Conservation (phyloP, 2,113 vertebrate genomes). For the Ptychochromis oligacanthus region DNA sequence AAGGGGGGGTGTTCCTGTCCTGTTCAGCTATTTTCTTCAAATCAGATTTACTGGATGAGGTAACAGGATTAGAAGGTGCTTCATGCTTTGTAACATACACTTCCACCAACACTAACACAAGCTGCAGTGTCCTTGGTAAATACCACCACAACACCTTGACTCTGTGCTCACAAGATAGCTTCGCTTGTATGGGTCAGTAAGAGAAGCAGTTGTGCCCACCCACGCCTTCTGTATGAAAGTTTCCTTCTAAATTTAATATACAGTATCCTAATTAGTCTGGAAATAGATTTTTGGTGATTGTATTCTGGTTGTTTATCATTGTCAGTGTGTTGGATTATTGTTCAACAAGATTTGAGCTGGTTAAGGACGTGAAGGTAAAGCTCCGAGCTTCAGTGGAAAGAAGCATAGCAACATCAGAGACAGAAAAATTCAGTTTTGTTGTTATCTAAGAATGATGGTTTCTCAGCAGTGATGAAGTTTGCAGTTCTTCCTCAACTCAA, state of each 20-base stretch:
- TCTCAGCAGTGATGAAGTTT: neutral
- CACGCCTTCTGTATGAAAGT: neutral
- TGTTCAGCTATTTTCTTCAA: slow-evolving; percentile 45
- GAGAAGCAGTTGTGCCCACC: neutral
- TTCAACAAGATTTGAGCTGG: neutral
- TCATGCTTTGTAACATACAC: slow-evolving; percentile 16
- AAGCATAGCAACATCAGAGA: slow-evolving; percentile 18
- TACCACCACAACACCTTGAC: neutral
- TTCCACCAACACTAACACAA: neutral
- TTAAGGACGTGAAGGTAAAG: neutral
- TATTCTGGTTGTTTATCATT: neutral
- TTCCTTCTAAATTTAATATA: neutral
- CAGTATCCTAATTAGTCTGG: neutral
- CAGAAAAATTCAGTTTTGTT: neutral
- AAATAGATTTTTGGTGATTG: neutral
- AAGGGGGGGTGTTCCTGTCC: slow-evolving; percentile 2
- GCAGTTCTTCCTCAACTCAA: neutral
- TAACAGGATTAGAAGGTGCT: slow-evolving; percentile 40
- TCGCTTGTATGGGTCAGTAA: neutral
- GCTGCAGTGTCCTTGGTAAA: neutral
- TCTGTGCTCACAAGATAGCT: slow-evolving; percentile 12
- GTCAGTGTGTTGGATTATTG: neutral
- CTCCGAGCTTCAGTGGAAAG: neutral
- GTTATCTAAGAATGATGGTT: neutral
- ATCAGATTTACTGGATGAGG: slow-evolving; percentile 51